Evolutionary conservation across 2,888 invertebrate species (phyloP), one percentile per base, ranked within the genome.

Genomic region (Andrena camellia): DNA sequence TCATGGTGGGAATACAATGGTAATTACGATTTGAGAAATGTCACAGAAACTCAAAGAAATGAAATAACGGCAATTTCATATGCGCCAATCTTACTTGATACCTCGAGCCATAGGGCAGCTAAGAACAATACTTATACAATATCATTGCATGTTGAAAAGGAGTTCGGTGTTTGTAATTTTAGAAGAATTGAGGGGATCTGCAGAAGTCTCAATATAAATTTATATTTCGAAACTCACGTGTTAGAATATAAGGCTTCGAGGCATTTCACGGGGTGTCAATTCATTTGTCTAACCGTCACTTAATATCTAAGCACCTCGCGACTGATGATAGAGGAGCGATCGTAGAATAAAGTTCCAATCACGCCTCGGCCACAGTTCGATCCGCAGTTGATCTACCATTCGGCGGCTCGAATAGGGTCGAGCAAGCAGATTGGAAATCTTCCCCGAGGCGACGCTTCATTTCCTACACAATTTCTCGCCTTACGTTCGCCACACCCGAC

Each of bases 341-440:
- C 23, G 10, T 26, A 23, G 20, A 26, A 57, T 57, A 57, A 4
- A 3, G 57, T 23, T 57, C 57, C 26, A 57, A 57, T 57, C 54
- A 23, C 54, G 20, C 54, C 20, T 54, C 23, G 8, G 23, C 20
- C 54, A 54, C 23, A 10, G 23, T 54, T 54, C 33, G 66, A 23
- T 3, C 57, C 57, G 57, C 26, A 57, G 23, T 26, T 57, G 54
- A 57, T 57, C 23, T 57, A 26, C 57, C 57, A 57, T 57, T 26
- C 10, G 57, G 23, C 10, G 23, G 57, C 8, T 23, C 26, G 57
- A 23, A 23, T 23, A 26, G 10, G 20, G 23, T 23, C 57, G 23
- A 57, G 57, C 4, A 26, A 57, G 26, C 57, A 57, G 23, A 57
- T 57, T 57, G 57, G 23, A 57, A 57, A 57, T 57, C 57, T 13